Base-by-base conservation (phyloP, 2,888 invertebrate species). In the Ichneumon xanthorius region DNA sequence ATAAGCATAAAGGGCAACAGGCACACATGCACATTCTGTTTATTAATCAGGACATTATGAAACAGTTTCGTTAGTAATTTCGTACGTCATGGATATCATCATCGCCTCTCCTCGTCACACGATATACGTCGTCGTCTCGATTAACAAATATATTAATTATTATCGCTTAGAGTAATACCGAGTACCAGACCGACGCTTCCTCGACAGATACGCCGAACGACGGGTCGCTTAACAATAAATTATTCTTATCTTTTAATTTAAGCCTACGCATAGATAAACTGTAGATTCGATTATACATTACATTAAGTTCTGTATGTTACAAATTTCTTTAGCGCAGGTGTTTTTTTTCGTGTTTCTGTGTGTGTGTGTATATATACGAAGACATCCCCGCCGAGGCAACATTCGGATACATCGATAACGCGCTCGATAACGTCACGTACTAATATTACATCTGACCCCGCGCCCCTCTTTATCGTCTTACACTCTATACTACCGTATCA, bases 21-120 rank as follows among this genome's bases (percentile, higher is more conserved):
- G 93, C 94, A 85, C 86, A 93, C 94, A 94, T 94, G 94, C 94
- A 94, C 93, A 94, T 93, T 93, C 93, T 93, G 91, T 93, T 93
- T 94, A 94, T 93, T 93, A 93, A 93, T 93, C 91, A 92, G 93
- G 92, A 94, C 91, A 93, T 93, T 90, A 91, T 93, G 91, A 92
- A 93, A 93, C 92, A 93, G 92, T 92, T 91, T 86, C 84, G 81
- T 86, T 85, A 84, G 82, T 83, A 81, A 79, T 84, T 86, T 86
- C 80, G 85, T 87, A 85, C 45, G 84, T 87, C 79, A 82, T 86
- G 86, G 78, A 81, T 75, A 84, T 84, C 65, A 71, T 83, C 72
- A 79, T 72, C 80, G 80, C 78, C 77, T 81, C 78, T 67, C 65
- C 72, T 73, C 77, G 80, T 80, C 80, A 84, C 75, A 81, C 81